Conservation (phyloP, 2,888 invertebrate genomes). For the Andrena trimmerana region DNA sequence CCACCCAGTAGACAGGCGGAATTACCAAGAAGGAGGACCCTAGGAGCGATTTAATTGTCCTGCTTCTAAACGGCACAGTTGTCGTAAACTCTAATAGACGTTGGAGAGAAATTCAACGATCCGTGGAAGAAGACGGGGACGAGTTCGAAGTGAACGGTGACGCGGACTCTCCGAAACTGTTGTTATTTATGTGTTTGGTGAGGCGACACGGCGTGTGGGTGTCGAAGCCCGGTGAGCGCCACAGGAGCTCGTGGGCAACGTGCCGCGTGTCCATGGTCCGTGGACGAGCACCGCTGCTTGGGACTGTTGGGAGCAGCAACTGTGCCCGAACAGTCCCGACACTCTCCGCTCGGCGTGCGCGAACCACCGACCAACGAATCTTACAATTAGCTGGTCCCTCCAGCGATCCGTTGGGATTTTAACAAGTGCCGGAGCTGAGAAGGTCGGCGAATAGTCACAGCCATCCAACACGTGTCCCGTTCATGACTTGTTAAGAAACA, state of each 20-base stretch:
- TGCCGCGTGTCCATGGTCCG: slow-evolving; percentile 60
- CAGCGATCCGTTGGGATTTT: not conserved
- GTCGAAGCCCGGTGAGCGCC: slow-evolving; percentile 84
- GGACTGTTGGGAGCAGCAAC: slow-evolving; percentile 19
- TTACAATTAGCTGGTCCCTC: not conserved
- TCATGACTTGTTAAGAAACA: not conserved
- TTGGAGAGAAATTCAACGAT: slow-evolving; percentile 8
- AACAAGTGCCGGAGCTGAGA: not conserved
- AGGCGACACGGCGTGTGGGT: slow-evolving; percentile 84
- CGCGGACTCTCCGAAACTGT: slow-evolving; percentile 61
- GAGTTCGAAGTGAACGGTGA: slow-evolving; percentile 55
- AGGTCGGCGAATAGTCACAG: not conserved
- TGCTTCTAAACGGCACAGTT: not conserved
- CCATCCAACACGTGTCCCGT: not conserved
- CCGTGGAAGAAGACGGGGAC: not conserved
- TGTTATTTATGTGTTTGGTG: slow-evolving; percentile 82
- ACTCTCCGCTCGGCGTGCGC: slow-evolving; percentile 7
- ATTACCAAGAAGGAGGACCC: not conserved
- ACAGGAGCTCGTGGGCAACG: slow-evolving; percentile 76
- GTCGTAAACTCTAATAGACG: not conserved
- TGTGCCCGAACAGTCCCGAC: slow-evolving; percentile 23
- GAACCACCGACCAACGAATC: not conserved
- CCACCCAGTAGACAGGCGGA: slow-evolving; percentile 4
- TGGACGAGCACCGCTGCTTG: slow-evolving; percentile 36
- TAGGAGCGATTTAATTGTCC: not conserved